Evolutionary conservation across 2,113 vertebrate species (phyloP), one percentile per base, ranked within the genome.

Genomic region (Acanthisitta chloris): DNA sequence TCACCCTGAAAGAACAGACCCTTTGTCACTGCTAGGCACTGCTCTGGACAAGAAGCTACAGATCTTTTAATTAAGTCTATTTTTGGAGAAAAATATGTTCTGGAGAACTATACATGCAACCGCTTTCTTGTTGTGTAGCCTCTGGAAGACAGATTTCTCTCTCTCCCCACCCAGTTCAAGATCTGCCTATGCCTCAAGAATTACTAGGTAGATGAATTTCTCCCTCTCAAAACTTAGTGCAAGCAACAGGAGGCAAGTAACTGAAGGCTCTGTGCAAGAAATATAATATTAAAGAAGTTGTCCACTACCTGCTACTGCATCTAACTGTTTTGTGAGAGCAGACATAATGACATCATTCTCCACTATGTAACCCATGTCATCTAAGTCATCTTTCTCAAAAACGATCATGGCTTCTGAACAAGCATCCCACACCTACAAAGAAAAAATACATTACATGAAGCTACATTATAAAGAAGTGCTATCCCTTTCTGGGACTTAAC

Each of bases 351-450:
- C 96, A 82, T 99, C 98, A 19, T 99, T 99, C 98, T 99, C 99
- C 97, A 99, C 98, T 40, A 99, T 98, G 94, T 99, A 99, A 20
- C 99, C 99, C 99, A 99, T 99, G 96, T 99, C 98, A 89, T 98
- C 98, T 94, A 99, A 97, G 93, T 99, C 98, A 86, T 99, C 98
- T 97, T 99, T 99, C 98, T 99, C 99, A 82, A 99, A 99, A 64
- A 98, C 98, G 94, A 99, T 99, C 97, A 99, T 98, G 90, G 99
- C 99, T 97, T 99, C 99, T 51, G 99, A 99, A 97, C 99, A 99
- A 96, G 99, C 99, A 81, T 99, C 99, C 99, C 99, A 99, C 85
- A 99, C 99, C 99, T 99, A 98, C 18, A 78, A 95, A 94, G 48
- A 36, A 59, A 92, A 86, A 90, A 90, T 57, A 88, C 10, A 17